Conservation (phyloP, 2,113 vertebrate species). For the Rhinolophus sinicus region DNA sequence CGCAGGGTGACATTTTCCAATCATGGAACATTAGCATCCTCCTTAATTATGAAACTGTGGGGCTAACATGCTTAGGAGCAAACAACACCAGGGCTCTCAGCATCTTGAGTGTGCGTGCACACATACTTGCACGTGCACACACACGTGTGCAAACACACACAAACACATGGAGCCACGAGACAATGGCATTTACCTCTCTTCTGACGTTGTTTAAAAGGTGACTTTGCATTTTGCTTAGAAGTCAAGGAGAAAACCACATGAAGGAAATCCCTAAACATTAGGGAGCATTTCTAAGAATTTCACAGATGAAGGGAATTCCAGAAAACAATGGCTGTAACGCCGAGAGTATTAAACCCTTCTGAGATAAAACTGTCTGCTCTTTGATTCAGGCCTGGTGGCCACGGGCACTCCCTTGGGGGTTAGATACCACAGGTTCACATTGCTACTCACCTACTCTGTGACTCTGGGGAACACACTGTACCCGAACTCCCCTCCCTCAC, state of each 20-base stretch:
- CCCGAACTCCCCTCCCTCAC: neutral
- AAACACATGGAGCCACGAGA: neutral
- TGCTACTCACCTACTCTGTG: neutral
- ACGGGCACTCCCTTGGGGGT: fast-evolving
- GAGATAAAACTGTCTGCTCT: neutral
- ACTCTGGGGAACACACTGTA: neutral
- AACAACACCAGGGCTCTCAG: slow-evolving; percentile 68
- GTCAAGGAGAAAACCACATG: neutral
- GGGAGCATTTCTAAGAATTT: neutral
- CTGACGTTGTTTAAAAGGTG: neutral
- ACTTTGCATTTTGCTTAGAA: slow-evolving; percentile 29
- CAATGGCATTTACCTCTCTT: neutral
- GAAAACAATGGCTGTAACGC: neutral
- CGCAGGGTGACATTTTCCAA: slow-evolving; percentile 86
- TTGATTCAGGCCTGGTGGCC: neutral
- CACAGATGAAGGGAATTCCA: neutral
- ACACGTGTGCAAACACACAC: neutral
- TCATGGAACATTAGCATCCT: slow-evolving; percentile 85
- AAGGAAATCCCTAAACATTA: neutral
- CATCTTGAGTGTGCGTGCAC: slow-evolving; percentile 13
- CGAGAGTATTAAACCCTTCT: neutral
- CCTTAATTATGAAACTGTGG: slow-evolving; percentile 85
- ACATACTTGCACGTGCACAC: fast-evolving
- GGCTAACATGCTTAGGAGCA: slow-evolving; percentile 80
- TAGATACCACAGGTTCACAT: neutral